Base-by-base conservation (phyloP, 2,797 vertebrate species). In the Tragelaphus eurycerus region DNA sequence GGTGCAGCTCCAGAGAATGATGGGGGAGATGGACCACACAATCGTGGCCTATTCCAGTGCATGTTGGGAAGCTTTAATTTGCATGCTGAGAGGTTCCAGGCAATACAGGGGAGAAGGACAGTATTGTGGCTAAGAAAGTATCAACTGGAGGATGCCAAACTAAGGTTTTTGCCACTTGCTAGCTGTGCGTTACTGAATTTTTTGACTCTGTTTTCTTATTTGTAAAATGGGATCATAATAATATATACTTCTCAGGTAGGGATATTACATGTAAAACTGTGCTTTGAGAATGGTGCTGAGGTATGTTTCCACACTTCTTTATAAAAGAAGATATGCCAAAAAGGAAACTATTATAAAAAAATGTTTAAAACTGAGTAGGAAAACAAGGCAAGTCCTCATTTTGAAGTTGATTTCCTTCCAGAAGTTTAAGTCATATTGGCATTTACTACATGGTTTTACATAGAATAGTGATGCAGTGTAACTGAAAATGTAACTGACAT, bases 331-430 rank as follows among this genome's bases (percentile, higher is more conserved):
- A 89, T 57, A 87, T 43, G 19, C 81, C 83, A 82, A 82, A 89
- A 82, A 85, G 79, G 71, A 96, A 93, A 90, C 96, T 74, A 34
- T 95, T 95, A 7, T 23, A 76, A 94, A 46, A 46, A 92, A 54
- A 57, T 52, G 50, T 86, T 96, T 95, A 95, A 94, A 93, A 46
- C 34, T 31, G 31, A 90, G 82, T 74, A 17, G 52, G 23, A 7
- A 34, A 38, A 93, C 81, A 67, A 52, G 25, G 25, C 54, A 95
- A 84, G 19, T 84, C 10, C 50, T 94, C 95, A 97, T 87, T 97
- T 90, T 88, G 83, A 95, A 76, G 60, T 81, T 74, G 79, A 67
- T 91, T 87, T 93, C 89, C 93, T 96, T 97, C 78, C 29, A 54
- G 74, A 86, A 78, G 43, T 92, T 96, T 85, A 89, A 93, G 54